phyloP scores from a whole-genome alignment of 1,140 invertebrate species.

The Drosophila azteca region DNA sequence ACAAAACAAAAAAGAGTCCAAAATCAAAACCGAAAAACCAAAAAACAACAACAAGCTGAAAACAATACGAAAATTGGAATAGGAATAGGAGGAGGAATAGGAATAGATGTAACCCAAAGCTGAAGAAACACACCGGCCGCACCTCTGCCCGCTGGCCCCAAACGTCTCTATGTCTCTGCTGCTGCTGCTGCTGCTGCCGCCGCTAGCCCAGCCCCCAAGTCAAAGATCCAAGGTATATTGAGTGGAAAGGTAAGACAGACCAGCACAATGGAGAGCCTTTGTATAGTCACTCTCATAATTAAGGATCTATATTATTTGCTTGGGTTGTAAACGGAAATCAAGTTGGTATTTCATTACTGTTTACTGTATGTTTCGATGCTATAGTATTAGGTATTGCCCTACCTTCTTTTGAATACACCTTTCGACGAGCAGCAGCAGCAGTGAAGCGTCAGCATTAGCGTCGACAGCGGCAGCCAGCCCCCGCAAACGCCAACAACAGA shows the following conservation, averaged over 20 bases:
- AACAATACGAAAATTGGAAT: constrained; percentile 50
- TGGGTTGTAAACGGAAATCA: too few relatives aligned
- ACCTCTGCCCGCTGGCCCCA: constrained; percentile 31
- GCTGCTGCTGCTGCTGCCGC: not conserved
- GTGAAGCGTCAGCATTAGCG: constrained; percentile 11
- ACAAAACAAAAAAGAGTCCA: constrained; percentile 36
- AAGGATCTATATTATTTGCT: too few relatives aligned
- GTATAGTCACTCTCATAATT: too few relatives aligned
- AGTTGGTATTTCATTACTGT: too few relatives aligned
- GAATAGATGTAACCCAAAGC: constrained; percentile 76
- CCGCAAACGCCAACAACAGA: constrained; percentile 25
- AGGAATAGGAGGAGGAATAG: constrained; percentile 43
- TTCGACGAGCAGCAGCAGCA: not conserved
- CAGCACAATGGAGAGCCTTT: too few relatives aligned
- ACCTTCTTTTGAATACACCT: too few relatives aligned
- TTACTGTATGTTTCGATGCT: too few relatives aligned
- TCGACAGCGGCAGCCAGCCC: constrained; percentile 38
- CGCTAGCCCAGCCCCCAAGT: not conserved
- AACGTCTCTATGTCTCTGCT: not conserved
- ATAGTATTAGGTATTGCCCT: too few relatives aligned
- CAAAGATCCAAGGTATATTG: too few relatives aligned
- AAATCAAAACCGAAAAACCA: constrained; percentile 61
- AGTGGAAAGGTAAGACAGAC: too few relatives aligned
- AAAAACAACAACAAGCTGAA: constrained; percentile 47
- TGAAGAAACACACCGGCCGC: constrained; percentile 59